Evolutionary conservation across 2,888 invertebrate genomes (phyloP), one percentile per base, ranked within the genome.

Genomic region (Dexiosoma caninum): DNA sequence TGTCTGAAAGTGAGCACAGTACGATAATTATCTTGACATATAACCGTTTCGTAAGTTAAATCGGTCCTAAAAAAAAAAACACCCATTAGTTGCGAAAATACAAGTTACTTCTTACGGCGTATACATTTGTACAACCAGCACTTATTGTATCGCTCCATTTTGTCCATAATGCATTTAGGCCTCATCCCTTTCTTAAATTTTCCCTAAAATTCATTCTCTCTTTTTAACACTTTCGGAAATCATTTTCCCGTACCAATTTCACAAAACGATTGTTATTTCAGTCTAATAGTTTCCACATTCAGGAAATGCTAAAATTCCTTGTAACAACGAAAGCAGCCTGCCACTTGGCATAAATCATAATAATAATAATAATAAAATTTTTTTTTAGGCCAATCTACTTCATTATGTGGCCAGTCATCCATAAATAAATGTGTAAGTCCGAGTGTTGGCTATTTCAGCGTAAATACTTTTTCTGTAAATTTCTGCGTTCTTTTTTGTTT

Each of bases 281-380:
- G 40, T 75, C 66, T 51, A 59, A 42, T 66, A 64, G 66, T 67
- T 74, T 32, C 19, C 5, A 16, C 40, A 40, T 23, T 32, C 57
- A 42, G 75, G 42, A 66, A 75, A 57, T 14, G 37, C n/a, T 23
- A 14, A 23, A 46, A 55, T 49, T 27, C 35, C n/a, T n/a, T n/a
- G n/a, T 30, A 66, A 67, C 42, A 59, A 42, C 10, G 51, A 23
- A n/a, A 42, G 16, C 14, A 42, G 14, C 64, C 49, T 64, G 14
- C 64, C 49, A 64, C 64, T 71, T 71, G 23, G 42, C 57, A 70
- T 77, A 59, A 77, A 71, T 77, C 42, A 64, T 37, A 51, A 59
- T 57, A 55, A 59, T 35, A 14, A 44, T 60, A 21, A n/a, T n/a
- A n/a, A n/a, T n/a, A n/a, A n/a, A n/a, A n/a, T 21, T 23, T 30